These are phyloP conservation scores for Accipiter virgatus DNA, from an alignment of 2,113 vertebrate species.

Conservation along the genomic window DNA sequence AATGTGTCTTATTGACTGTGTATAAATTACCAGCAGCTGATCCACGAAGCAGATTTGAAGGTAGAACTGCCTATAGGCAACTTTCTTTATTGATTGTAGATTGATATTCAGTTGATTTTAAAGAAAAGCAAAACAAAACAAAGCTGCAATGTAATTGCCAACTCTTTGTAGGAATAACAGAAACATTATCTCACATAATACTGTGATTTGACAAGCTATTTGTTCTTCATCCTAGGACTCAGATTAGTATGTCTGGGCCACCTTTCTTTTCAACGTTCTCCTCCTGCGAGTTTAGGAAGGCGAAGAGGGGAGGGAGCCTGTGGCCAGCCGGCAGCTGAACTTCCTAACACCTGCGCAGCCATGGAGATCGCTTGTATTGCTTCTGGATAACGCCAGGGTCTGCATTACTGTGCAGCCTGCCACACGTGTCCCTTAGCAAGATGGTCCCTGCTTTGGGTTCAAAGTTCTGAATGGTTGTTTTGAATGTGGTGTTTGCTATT, in stretches of 20 bases:
- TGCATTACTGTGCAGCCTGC: background rate
- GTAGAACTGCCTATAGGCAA: constrained; percentile 58
- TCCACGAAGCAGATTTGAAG: constrained; percentile 71
- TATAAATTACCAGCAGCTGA: constrained; percentile 73
- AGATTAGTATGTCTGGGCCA: background rate
- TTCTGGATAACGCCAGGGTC: background rate
- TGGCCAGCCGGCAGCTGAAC: background rate
- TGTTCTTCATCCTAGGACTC: background rate
- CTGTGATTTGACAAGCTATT: background rate
- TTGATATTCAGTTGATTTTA: constrained; percentile 73
- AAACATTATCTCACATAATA: constrained; percentile 22
- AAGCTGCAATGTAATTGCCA: constrained; percentile 68
- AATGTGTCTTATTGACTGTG: constrained; percentile 71
- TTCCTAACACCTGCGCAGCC: background rate
- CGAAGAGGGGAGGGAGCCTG: background rate
- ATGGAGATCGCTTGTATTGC: rapidly evolving
- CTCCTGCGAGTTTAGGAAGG: background rate
- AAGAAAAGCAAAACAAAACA: constrained; percentile 63
- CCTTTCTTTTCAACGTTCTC: background rate
- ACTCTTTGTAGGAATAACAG: constrained; percentile 48
- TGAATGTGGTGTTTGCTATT: background rate
- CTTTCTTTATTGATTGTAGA: constrained; percentile 65
- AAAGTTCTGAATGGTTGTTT: background rate
- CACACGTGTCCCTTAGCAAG: rapidly evolving
- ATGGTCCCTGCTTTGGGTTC: background rate